Evolutionary conservation across 2,797 vertebrate genomes (phyloP), one percentile per base, ranked within the genome.

Genomic region (Chloroceryle inda): DNA sequence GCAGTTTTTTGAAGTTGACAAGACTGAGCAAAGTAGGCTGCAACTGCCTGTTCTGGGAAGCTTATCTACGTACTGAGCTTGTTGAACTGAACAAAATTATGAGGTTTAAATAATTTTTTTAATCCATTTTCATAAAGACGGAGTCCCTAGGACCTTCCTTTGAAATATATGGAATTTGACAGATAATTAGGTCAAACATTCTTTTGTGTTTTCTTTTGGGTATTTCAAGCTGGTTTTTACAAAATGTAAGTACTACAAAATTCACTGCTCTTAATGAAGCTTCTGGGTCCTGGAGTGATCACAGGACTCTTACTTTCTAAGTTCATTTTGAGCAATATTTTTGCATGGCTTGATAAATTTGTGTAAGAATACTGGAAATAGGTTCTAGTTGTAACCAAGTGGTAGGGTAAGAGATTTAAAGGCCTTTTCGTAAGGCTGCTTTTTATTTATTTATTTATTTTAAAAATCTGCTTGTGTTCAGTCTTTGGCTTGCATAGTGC

Each of bases 151-250:
- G 62, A 89, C 42, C 50, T 77, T 75, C 10, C 3, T 50, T 91
- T 94, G 84, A 94, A 91, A 89, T 78, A 52, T 12, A 85, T 90
- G 59, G 44, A 69, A 52, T 92, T 72, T 88, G 82, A 95, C 88
- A 92, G 59, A 86, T 85, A 88, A 94, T 84, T 93, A 92, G 84
- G 62, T 96, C 59, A 86, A 77, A 62, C 56, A 78, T 94, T 94
- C 75, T 82, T 78, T 33, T 66, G 31, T 85, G 92, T 75, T 95
- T 96, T 91, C 91, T 64, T 85, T 76, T 16, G 89, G 79, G 20
- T 62, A 19, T 90, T 94, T 92, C 89, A 81, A 91, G 75, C 63
- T 86, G 64, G 15, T 92, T 94, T 94, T 83, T 84, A 91, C 71
- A 83, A 72, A 82, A 78, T 56, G 10, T 26, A 68, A 91, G 75